These are phyloP conservation scores for Ladona fulva DNA, from an alignment of 1,140 invertebrate genomes.

Conservation along the genomic window DNA sequence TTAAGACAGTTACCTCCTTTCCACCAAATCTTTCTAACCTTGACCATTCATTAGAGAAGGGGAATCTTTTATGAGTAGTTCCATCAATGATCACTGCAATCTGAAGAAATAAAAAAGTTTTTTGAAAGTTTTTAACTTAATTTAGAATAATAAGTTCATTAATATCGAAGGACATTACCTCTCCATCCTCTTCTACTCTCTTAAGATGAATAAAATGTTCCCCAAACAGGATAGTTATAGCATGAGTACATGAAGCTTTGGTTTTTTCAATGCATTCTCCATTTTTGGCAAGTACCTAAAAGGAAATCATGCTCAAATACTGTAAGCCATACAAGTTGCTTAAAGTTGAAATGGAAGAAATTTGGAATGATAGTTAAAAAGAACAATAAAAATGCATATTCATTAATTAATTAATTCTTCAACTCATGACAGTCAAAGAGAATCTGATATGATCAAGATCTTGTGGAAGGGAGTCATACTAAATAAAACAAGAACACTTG, in stretches of 20 bases:
- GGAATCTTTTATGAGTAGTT: constrained; percentile 29
- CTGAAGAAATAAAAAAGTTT: constrained; percentile 13
- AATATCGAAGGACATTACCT: neutral
- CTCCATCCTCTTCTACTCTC: constrained; percentile 26
- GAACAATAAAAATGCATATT: too few relatives aligned
- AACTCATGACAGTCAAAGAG: too few relatives aligned
- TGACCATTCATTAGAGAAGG: constrained; percentile 35
- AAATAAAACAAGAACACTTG: too few relatives aligned
- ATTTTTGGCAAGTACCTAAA: constrained; percentile 53
- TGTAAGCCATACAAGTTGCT: too few relatives aligned
- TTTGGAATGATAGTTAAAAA: too few relatives aligned
- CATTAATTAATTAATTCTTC: too few relatives aligned
- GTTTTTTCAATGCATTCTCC: constrained; percentile 44
- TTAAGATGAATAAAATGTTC: constrained; percentile 50
- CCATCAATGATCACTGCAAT: constrained; percentile 29
- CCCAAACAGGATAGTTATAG: constrained; percentile 52
- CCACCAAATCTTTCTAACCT: constrained; percentile 30
- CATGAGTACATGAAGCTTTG: constrained; percentile 48
- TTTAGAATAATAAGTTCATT: neutral
- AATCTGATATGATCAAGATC: too few relatives aligned
- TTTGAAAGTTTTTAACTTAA: neutral
- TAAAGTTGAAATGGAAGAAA: too few relatives aligned
- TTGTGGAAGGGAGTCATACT: too few relatives aligned
- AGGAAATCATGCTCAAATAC: too few relatives aligned
- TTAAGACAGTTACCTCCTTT: constrained; percentile 36